These are phyloP conservation scores for Brachyalestes nurse DNA, from an alignment of 2,797 vertebrate species.

Conservation along the genomic window DNA sequence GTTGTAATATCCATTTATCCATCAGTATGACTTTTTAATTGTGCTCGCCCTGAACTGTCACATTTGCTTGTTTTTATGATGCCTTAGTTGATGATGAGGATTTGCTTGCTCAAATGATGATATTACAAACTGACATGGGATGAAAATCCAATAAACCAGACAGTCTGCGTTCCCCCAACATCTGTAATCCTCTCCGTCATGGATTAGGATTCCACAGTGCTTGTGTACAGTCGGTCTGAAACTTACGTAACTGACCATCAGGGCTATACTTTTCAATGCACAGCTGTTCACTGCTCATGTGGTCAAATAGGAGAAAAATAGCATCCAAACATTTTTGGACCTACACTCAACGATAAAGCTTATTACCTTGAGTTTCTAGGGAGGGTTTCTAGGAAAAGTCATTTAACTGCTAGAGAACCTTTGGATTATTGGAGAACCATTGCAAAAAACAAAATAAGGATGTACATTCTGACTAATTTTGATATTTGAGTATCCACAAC, in stretches of 20 bases:
- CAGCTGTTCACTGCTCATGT: background rate
- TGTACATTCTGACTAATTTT: background rate
- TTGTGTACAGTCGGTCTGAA: conserved; percentile 21
- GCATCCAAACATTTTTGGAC: background rate
- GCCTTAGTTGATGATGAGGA: conserved; percentile 31
- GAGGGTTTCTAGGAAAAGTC: background rate
- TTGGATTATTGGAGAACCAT: background rate
- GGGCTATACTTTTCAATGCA: background rate
- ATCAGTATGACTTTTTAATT: conserved; percentile 5
- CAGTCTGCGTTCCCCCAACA: conserved; percentile 19
- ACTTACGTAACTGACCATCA: conserved; percentile 9
- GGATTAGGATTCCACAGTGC: conserved; percentile 21
- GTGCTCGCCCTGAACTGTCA: conserved; percentile 9
- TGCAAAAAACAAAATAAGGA: background rate
- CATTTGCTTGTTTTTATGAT: conserved; percentile 8
- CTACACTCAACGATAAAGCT: background rate
- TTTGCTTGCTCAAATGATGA: conserved; percentile 11
- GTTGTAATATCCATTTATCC: conserved; percentile 22
- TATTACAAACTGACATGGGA: conserved; percentile 29
- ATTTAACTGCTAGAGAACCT: background rate
- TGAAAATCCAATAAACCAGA: conserved; percentile 24
- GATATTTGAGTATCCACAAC: background rate
- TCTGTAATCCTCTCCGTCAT: conserved; percentile 29
- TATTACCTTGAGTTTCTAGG: background rate
- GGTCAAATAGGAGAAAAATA: background rate